Base-by-base conservation (phyloP, 2,797 vertebrate species). In the Decapterus maruadsi region DNA sequence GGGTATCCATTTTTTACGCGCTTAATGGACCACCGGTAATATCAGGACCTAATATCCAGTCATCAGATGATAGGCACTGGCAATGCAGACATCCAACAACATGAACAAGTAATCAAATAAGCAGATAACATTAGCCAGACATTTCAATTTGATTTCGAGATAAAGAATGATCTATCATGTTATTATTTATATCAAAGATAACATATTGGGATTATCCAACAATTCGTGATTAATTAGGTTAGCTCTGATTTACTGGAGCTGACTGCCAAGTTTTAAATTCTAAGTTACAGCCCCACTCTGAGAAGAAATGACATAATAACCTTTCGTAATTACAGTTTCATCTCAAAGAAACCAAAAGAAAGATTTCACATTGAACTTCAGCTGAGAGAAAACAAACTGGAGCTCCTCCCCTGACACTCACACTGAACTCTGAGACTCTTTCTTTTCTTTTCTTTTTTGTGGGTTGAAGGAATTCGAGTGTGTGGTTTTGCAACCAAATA, bases 11-110 rank as follows among this genome's bases (percentile, higher is more conserved):
- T 78, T 88, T 85, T 81, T 78, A 73, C 61, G 22, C 68, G 79
- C 67, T 72, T 87, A 93, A 93, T 93, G 90, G 82, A 77, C 64
- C 85, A 68, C 80, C 77, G 83, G 88, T 91, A 91, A 93, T 92
- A 90, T 84, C 83, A 36, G 13, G 72, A 46, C 67, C 82, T 87
- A 87, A 91, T 90, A 87, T 75, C 77, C 76, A 90, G 81, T 83
- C 84, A 77, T 85, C 89, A 89, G 84, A 82, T n/a, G 84, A 83
- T 50, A 40, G 75, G 82, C 60, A 75, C 80, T 9, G 57, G 80
- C 75, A 87, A 78, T 2, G 78, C 82, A 87, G 85, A 89, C 68
- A 38, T 75, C 78, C 79, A 86, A 86, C 81, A 77, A 84, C 64
- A 58, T 46, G 26, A 65, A 40, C 59, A n/a, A 61, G 67, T 88